Base-by-base conservation (phyloP, 2,888 invertebrate species). In the Euplexia lucipara region DNA sequence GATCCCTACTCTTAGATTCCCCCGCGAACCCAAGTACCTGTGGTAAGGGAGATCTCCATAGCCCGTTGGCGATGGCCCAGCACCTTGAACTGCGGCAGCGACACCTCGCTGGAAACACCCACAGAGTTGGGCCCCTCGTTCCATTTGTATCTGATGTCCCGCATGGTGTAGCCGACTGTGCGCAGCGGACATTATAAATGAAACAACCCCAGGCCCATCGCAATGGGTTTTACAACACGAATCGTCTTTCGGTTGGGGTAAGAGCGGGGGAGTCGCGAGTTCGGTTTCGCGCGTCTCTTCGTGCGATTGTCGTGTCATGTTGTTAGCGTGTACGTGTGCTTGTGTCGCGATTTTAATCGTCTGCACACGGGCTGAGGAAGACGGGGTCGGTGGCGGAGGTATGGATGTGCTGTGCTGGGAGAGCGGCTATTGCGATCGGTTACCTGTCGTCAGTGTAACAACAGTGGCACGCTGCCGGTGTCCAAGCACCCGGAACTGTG, bases 101-200 rank as follows among this genome's bases (percentile, higher is more conserved):
- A 98, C 96, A 99, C 98, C 96, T 98, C 98, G 96, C 97, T 98
- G 96, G 98, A 98, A 92, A 99, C 98, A 95, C 98, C 98, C 95
- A 99, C 98, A 94, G 98, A 98, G 96, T 98, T 97, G 92, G 98
- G 97, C 89, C 98, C 98, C 96, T 98, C 98, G 96, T 98, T 98
- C 99, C 99, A 99, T 96, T 98, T 98, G 97, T 99, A 99, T 92
- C 98, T 97, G 97, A 98, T 98, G 97, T 99, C 98, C 96, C 98
- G 97, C 98, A 98, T 98, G 96, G 98, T 98, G 97, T 99, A 99
- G 97, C 98, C 99, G 97, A 98, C 99, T 99, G 97, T 95, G 92
- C 94, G 93, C 92, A 93, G 92, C 93, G 93, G 92, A 94, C 89
- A 94, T 91, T 93, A 91, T 92, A 90, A 87, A 93, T 94, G 89